These are phyloP conservation scores for Dasyornis broadbenti DNA, from an alignment of 2,113 vertebrate species.

Conservation along the genomic window DNA sequence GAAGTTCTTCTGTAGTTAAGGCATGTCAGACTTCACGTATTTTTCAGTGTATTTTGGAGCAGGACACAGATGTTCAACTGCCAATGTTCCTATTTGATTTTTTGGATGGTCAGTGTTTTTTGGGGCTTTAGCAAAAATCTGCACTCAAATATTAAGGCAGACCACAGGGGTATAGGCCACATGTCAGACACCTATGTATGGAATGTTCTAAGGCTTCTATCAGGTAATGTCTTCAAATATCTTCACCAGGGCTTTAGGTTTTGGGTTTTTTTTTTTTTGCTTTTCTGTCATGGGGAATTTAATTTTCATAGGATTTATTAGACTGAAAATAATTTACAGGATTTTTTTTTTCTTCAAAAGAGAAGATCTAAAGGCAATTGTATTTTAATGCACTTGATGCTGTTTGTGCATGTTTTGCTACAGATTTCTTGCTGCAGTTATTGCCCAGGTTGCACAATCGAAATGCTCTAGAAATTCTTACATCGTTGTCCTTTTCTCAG, in stretches of 20 bases:
- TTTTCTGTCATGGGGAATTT: not conserved
- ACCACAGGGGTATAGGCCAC: not conserved
- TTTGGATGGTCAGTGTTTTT: not conserved
- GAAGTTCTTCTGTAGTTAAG: not conserved
- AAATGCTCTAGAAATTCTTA: not conserved
- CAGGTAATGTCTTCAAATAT: not conserved
- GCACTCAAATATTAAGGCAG: not conserved
- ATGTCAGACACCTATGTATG: not conserved
- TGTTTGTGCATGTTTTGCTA: not conserved
- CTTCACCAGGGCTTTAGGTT: not conserved
- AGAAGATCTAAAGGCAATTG: not conserved
- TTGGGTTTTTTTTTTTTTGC: not conserved
- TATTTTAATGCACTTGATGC: not conserved
- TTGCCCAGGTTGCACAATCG: not conserved
- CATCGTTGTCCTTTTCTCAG: not conserved
- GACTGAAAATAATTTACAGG: not conserved
- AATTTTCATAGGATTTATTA: not conserved
- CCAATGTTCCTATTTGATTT: not conserved
- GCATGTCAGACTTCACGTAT: not conserved
- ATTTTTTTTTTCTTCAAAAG: not conserved
- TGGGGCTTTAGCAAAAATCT: not conserved
- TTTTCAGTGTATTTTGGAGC: not conserved
- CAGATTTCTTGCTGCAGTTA: not conserved
- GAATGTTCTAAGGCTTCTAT: not conserved
- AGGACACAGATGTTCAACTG: not conserved